Evolutionary conservation across 2,797 vertebrate genomes (phyloP), one percentile per base, ranked within the genome.

Genomic region (Vultur gryphus): DNA sequence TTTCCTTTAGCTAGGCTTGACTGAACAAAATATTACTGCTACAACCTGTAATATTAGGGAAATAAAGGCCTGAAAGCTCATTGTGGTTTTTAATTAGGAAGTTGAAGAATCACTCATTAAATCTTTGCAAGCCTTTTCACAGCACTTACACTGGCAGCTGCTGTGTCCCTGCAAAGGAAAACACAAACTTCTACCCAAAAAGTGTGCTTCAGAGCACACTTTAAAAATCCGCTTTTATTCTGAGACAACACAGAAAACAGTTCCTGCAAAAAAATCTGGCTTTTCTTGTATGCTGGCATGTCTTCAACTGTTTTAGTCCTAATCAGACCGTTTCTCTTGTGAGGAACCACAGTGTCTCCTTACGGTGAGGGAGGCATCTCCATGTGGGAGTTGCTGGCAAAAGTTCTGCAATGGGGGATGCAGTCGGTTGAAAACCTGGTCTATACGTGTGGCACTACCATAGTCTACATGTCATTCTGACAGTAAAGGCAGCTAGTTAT

Each of bases 1-100:
- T 95, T 94, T 97, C 84, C 89, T 97, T 94, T 59, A 70, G 89
- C 82, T 81, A 92, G 92, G 72, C 94, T 86, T 96, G 93, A 97
- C 95, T 90, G 82, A 91, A 92, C 93, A 95, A 91, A 95, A 70
- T 88, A 89, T 80, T 81, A 77, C 72, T 85, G 89, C 90, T 96
- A 49, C 79, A 95, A 96, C 93, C 89, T 97, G 95, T 81, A 62
- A 76, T 75, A 87, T 75, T 55, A 82, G 66, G 70, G 78, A 93
- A 90, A 83, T 89, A 58, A 65, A 71, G 85, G 54, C 51, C 91
- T 88, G 76, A 82, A 87, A 90, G 48, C 81, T 87, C 54, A 13
- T 49, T 85, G 94, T 92, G 75, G 65, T 81, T 95, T 95, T 96
- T 94, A 90, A 93, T 94, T 90, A 92, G 95, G 89, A 95, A 96